These are phyloP conservation scores for Acleris cristana DNA, from an alignment of 2,888 invertebrate genomes.

Conservation along the genomic window DNA sequence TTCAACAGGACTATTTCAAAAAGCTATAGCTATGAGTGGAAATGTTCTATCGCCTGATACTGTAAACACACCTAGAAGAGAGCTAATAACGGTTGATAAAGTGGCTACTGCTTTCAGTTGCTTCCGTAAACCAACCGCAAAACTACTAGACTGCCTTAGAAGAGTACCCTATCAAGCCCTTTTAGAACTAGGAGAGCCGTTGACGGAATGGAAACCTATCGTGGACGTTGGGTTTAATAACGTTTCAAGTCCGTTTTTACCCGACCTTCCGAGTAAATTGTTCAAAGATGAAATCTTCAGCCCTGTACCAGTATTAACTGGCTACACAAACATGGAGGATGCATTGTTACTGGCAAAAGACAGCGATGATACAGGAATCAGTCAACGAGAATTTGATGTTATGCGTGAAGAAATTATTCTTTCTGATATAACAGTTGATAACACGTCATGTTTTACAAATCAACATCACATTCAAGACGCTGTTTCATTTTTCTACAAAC, in stretches of 20 bases:
- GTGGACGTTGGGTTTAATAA: slow-evolving; percentile 89
- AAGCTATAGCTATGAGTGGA: slow-evolving; percentile 93
- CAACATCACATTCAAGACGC: slow-evolving; percentile 88
- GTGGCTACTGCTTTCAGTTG: slow-evolving; percentile 88
- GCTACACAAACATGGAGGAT: slow-evolving; percentile 93
- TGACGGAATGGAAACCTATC: slow-evolving; percentile 89
- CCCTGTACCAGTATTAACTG: slow-evolving; percentile 89
- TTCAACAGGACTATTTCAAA: slow-evolving; percentile 87
- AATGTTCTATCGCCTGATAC: slow-evolving; percentile 86
- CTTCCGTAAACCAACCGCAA: slow-evolving; percentile 86
- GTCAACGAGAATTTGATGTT: slow-evolving; percentile 83
- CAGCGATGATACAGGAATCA: slow-evolving; percentile 85
- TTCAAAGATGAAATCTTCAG: slow-evolving; percentile 85
- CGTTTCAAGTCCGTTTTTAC: slow-evolving; percentile 86
- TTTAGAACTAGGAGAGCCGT: slow-evolving; percentile 85
- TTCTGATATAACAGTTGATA: slow-evolving; percentile 84
- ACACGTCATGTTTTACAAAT: slow-evolving; percentile 85
- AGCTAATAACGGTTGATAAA: slow-evolving; percentile 85
- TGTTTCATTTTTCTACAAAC: slow-evolving; percentile 90
- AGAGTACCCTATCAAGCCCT: slow-evolving; percentile 84
- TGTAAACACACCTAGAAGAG: slow-evolving; percentile 86
- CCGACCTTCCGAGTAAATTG: slow-evolving; percentile 86
- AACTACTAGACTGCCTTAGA: slow-evolving; percentile 88
- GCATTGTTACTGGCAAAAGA: slow-evolving; percentile 85
- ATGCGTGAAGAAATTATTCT: slow-evolving; percentile 86